Conservation (phyloP, 1,140 invertebrate species). For the Meloidogyne hapla region DNA sequence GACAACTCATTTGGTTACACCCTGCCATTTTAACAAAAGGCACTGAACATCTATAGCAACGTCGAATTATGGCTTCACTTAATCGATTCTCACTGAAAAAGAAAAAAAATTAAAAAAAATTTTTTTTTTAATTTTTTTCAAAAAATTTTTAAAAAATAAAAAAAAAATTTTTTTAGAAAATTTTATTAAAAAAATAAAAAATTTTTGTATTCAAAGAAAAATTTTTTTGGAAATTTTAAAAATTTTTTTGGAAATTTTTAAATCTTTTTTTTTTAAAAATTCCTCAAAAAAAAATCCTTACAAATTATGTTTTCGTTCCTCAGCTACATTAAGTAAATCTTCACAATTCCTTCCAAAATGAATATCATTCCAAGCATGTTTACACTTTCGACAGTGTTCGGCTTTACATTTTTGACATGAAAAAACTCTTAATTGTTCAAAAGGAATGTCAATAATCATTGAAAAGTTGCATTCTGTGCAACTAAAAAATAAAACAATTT, state of each 20-base stretch:
- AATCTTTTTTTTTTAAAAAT: too few species aligned
- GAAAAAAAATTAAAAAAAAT: neutral
- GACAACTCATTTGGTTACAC: slow-evolving; percentile 74
- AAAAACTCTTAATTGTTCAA: slow-evolving; percentile 37
- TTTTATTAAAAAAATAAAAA: too few species aligned
- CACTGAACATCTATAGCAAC: slow-evolving; percentile 70
- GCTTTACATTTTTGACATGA: slow-evolving; percentile 35
- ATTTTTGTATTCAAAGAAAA: too few species aligned
- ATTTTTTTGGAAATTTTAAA: too few species aligned
- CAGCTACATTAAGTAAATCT: slow-evolving; percentile 27
- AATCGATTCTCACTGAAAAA: slow-evolving; percentile 53
- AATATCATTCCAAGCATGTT: slow-evolving; percentile 38
- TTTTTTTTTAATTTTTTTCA: too few species aligned
- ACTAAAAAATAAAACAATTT: slow-evolving; percentile 29
- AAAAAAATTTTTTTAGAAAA: too few species aligned
- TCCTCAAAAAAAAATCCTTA: neutral
- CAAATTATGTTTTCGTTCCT: slow-evolving; percentile 27
- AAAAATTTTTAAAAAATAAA: too few species aligned
- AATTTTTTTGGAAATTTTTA: too few species aligned
- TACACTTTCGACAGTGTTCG: slow-evolving; percentile 35
- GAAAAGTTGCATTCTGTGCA: slow-evolving; percentile 42
- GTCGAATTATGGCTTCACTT: slow-evolving; percentile 61
- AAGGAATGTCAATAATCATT: slow-evolving; percentile 28
- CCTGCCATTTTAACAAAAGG: slow-evolving; percentile 72
- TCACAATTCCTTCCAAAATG: slow-evolving; percentile 40